Evolutionary conservation across 1,140 invertebrate genomes (phyloP).

Genomic region (Eueides isabella): DNA sequence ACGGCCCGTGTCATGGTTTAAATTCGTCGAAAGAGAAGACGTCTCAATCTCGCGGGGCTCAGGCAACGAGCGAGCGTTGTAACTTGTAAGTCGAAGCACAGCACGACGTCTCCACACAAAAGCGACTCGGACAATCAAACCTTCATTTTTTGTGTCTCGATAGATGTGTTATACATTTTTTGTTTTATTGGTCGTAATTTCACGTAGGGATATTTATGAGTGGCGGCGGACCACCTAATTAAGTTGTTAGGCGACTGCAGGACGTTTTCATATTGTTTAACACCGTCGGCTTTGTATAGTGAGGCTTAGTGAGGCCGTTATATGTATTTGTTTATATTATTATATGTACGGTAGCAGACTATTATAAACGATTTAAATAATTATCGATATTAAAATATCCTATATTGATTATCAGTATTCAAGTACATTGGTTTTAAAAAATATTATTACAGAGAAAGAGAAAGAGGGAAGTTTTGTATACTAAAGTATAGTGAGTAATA

Average conservation of each 20-base stretch:
- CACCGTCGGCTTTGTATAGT: conserved; percentile 59
- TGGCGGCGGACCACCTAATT: conserved; percentile 76
- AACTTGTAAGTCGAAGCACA: conserved; percentile 50
- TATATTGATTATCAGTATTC: background rate
- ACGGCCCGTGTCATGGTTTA: conserved; percentile 38
- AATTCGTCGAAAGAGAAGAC: conserved; percentile 37
- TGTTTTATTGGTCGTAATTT: conserved; percentile 80
- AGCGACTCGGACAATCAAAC: conserved; percentile 71
- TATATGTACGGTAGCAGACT: conserved; percentile 66
- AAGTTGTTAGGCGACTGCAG: conserved; percentile 76
- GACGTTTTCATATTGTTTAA: conserved; percentile 70
- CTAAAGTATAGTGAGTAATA: background rate
- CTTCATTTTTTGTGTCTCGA: conserved; percentile 77
- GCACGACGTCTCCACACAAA: conserved; percentile 74
- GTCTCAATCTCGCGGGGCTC: conserved; percentile 46
- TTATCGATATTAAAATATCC: background rate
- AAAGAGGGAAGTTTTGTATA: background rate
- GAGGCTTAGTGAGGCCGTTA: conserved; percentile 57
- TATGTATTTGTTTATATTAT: conserved; percentile 51
- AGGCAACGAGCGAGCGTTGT: conserved; percentile 36
- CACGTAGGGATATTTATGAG: conserved; percentile 78
- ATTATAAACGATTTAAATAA: background rate
- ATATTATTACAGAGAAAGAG: background rate
- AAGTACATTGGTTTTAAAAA: background rate
- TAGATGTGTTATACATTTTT: conserved; percentile 80